Conservation (phyloP, 2,888 invertebrate genomes). For the Blomia tropicalis region DNA sequence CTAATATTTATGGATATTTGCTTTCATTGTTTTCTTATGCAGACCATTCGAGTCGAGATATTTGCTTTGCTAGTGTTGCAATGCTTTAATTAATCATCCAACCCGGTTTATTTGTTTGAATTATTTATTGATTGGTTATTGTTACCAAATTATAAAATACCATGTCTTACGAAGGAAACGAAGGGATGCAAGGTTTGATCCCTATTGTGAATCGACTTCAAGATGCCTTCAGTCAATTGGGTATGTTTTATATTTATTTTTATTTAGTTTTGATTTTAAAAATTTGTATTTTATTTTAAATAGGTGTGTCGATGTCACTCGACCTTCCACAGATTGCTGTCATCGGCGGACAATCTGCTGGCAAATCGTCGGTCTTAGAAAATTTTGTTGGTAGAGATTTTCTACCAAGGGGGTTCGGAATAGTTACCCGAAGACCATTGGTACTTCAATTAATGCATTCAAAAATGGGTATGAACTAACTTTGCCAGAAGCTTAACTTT, state of each 20-base stretch:
- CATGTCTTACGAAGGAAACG: no score
- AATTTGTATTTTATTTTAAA: background rate
- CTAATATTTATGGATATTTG: no score
- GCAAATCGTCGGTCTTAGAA: conserved; percentile 98
- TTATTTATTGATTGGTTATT: no score
- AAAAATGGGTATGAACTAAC: conserved; percentile 27
- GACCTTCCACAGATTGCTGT: conserved; percentile 99
- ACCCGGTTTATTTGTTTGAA: no score
- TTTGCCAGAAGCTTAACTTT: background rate
- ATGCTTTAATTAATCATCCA: no score
- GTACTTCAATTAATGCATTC: conserved; percentile 77
- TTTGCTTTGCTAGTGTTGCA: no score
- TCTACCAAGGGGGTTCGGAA: conserved; percentile 84
- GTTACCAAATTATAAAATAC: no score
- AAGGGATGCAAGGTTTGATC: conserved; percentile 88
- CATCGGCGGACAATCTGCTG: conserved; percentile 98
- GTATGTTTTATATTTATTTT: conserved; percentile 35
- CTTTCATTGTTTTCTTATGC: no score
- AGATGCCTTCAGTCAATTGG: conserved; percentile 97
- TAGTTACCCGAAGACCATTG: conserved; percentile 86
- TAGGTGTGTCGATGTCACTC: conserved; percentile 74
- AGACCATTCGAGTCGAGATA: no score
- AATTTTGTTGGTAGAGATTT: conserved; percentile 99
- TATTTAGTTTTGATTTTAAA: background rate
- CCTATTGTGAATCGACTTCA: conserved; percentile 98